Evolutionary conservation across 2,888 invertebrate genomes (phyloP).

Genomic region (Argyra leucocephala): DNA sequence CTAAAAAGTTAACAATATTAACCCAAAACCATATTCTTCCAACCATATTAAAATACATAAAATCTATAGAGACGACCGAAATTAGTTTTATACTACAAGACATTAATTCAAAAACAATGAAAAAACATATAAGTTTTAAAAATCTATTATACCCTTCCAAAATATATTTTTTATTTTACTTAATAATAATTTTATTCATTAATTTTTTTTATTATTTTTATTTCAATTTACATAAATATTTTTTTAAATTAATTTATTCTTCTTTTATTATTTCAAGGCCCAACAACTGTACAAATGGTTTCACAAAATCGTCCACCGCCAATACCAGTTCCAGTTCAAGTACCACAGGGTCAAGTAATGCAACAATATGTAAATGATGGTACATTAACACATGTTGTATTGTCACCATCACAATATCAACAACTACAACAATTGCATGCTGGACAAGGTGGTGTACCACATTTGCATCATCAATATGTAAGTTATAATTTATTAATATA

Average conservation of each 20-base stretch:
- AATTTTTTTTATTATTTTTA: not conserved
- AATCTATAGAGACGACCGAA: no score
- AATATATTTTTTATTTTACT: no score
- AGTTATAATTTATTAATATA: slow-evolving; percentile 43
- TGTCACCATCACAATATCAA: slow-evolving; percentile 62
- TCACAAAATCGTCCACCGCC: slow-evolving; percentile 68
- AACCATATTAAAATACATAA: no score
- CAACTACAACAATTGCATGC: slow-evolving; percentile 37
- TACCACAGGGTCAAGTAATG: slow-evolving; percentile 83
- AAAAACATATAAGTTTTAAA: no score
- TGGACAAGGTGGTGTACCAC: slow-evolving; percentile 46
- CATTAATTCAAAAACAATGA: no score
- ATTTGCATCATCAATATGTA: slow-evolving; percentile 57
- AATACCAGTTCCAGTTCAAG: slow-evolving; percentile 80
- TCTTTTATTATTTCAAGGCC: slow-evolving; percentile 50
- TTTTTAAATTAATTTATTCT: slow-evolving; percentile 10
- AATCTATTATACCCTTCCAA: not conserved
- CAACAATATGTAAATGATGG: slow-evolving; percentile 89
- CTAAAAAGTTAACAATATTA: no score
- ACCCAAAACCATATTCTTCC: no score
- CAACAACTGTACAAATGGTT: slow-evolving; percentile 78
- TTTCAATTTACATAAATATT: not conserved
- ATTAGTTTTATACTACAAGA: no score
- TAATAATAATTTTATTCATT: not conserved
- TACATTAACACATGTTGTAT: slow-evolving; percentile 78